Base-by-base conservation (phyloP, 2,888 invertebrate genomes). In the Xestia xanthographa region DNA sequence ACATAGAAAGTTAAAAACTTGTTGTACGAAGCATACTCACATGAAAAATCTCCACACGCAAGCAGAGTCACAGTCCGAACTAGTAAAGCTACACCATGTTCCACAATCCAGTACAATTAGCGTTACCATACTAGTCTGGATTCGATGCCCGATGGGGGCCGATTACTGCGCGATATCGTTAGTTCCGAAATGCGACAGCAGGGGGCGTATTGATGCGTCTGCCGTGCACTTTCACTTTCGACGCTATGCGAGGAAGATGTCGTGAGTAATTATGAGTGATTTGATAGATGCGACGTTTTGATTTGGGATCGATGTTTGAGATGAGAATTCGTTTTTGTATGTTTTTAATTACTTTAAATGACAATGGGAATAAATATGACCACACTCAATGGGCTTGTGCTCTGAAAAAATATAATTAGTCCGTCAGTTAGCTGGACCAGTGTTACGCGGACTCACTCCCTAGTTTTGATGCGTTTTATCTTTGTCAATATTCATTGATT, bases 41-140 rank as follows among this genome's bases (percentile, higher is more conserved):
- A 22, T 8, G 3, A 22, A 73, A 73, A 53, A 26, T 26, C 29
- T 41, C n/a, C 9, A 14, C 5, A 14, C 5, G 0, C 62, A 56
- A 2, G 11, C 53, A 22, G 8, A 74, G 5, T 22, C 56, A 9
- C 50, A 48, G 38, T 6, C 26, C 20, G 0, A 43, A 4, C 50
- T 72, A 77, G 77, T 77, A n/a, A 26, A 45, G 26, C 43, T 5
- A 63, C 63, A 72, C 60, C 60, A 65, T 63, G 77, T 63, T 38
- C 65, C 26, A 20, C 66, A 79, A 79, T 83, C 83, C 63, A 38
- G 48, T 65, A 53, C 43, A 77, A 81, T 83, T 80, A 81, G 58
- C 41, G 53, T 50, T 50, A 38, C n/a, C 43, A 29, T 41, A 56
- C 38, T 69, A 53, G 63, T 71, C 58, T 53, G 62, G 72, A 76